Conservation (phyloP, 2,113 vertebrate species). For the Rousettus leschenaultii region DNA sequence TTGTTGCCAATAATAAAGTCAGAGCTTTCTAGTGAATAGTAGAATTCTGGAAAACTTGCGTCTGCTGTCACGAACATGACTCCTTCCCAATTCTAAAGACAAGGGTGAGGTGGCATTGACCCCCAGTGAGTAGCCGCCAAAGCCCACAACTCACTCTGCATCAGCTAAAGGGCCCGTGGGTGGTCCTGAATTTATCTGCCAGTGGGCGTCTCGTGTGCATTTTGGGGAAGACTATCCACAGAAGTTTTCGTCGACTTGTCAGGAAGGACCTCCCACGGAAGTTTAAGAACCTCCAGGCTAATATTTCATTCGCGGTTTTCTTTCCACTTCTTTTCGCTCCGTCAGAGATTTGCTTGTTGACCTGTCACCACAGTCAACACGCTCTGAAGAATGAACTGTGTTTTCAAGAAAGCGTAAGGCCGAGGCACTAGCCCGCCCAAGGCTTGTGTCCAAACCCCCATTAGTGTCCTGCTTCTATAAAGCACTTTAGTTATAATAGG, state of each 20-base stretch:
- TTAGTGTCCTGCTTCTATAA: background rate
- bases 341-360: background rate
- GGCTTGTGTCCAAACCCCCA: background rate
- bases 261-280: background rate
- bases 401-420: background rate
- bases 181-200: background rate
- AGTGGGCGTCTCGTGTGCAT: fast-evolving
- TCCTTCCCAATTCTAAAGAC: background rate
- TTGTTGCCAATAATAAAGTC: background rate
- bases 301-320: fast-evolving
- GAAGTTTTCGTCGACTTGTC: background rate
- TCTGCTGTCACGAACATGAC: background rate
- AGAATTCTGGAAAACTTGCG: background rate
- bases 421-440: background rate
- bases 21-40: background rate
- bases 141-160: background rate
- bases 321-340: background rate
- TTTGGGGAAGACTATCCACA: background rate
- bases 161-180: background rate
- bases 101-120: fast-evolving
- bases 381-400: background rate
- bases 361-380: background rate
- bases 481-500: background rate
- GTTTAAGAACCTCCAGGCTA: background rate
- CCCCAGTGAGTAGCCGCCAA: background rate